Evolutionary conservation across 2,888 invertebrate species (phyloP), one percentile per base, ranked within the genome.

Genomic region (Heliconius hortense): DNA sequence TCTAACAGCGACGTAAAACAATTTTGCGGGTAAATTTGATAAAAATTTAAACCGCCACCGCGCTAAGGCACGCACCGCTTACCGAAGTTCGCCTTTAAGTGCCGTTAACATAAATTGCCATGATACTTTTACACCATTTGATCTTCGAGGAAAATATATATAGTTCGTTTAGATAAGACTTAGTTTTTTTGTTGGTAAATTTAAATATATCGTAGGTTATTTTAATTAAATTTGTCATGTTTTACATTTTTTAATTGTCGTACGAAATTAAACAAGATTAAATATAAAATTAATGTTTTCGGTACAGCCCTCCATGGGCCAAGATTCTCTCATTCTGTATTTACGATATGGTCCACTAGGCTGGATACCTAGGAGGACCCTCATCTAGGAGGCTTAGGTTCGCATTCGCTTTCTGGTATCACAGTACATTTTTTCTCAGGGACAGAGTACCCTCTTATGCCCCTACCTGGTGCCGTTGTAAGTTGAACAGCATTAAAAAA

Each of bases 1-100:
- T 84, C 87, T 88, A 91, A 90, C 86, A 88, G 81, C 81, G 82
- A 72, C 78, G 82, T 84, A 80, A 87, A 88, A 88, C 86, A 86
- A 88, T 90, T 87, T 87, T 80, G 80, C 80, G 79, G 79, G 81
- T 81, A 80, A 79, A 79, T 79, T 81, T 77, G 77, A 78, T 80
- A 78, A 80, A 81, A 79, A 79, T 77, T 80, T 79, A 73, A 78
- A 74, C 76, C 76, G 59, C 77, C 77, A 63, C 66, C 77, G 72
- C 74, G 75, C 63, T 74, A 62, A 69, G 75, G 64, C 76, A 79
- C 76, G 77, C 77, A 72, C 71, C 76, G 74, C 72, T 76, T 76
- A 75, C 75, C 72, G 73, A 78, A 78, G 39, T 74, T 72, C 69
- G 71, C 31, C 77, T 74, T 72, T 70, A 72, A 70, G 74, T 74